Percentiles rank a stretch among this genome's conserved stretches.
Conservation (phyloP, 2,113 vertebrate species). For the Thymallus thymallus region DNA sequence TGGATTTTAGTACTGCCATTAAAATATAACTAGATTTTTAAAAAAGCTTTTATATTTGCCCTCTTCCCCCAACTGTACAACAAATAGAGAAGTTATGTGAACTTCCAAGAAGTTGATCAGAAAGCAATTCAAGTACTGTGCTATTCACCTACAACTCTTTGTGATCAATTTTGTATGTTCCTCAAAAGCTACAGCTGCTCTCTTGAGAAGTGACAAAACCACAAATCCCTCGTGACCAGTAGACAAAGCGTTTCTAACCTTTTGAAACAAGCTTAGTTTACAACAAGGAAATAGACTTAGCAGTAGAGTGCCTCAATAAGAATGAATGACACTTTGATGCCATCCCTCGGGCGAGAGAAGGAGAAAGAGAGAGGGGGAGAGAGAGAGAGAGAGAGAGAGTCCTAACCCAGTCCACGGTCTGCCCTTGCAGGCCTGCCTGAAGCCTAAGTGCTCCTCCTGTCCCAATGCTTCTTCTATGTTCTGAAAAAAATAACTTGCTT, state of each 20-base stretch:
- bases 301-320: neutral
- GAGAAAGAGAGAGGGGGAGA: neutral
- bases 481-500: slow-evolving; percentile 70
- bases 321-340: slow-evolving; percentile 14
- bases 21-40: too few relatives aligned
- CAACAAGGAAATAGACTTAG: slow-evolving; percentile 39
- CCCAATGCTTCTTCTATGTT: slow-evolving; percentile 37
- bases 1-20: too few relatives aligned
- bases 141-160: neutral
- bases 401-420: slow-evolving; percentile 11
- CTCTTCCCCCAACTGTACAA: too few relatives aligned
- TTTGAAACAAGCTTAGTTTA: slow-evolving; percentile 1
- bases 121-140: too few relatives aligned
- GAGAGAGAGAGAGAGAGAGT: too few relatives aligned
- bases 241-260: slow-evolving; percentile 24
- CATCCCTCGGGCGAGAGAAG: slow-evolving; percentile 31
- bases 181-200: slow-evolving; percentile 16
- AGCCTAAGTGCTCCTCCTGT: slow-evolving; percentile 73
- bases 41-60: too few relatives aligned
- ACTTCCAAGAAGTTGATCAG: too few relatives aligned
- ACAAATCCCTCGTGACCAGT: slow-evolving; percentile 15
- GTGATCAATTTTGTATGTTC: neutral
- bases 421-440: slow-evolving; percentile 47
- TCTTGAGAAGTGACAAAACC: slow-evolving; percentile 13
- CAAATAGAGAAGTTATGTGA: too few relatives aligned